Evolutionary conservation across 1,140 invertebrate species (phyloP).

Genomic region (Charaxes varanes): DNA sequence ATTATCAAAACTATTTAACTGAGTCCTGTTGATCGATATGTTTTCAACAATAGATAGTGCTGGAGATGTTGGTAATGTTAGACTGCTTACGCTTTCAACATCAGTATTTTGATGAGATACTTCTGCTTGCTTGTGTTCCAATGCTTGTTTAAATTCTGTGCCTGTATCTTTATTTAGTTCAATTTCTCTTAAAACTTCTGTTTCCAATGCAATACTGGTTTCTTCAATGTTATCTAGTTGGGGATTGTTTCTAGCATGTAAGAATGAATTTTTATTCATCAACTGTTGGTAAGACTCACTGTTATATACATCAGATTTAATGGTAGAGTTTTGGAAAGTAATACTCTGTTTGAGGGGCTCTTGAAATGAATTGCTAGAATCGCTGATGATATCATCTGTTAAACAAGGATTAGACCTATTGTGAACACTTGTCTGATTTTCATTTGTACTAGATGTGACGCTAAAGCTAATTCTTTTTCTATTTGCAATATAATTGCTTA

Average conservation of each 20-base stretch:
- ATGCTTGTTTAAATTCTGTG: not conserved
- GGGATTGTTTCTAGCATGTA: slow-evolving; percentile 6
- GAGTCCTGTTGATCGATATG: slow-evolving; percentile 44
- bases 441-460: slow-evolving; percentile 13
- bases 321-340: slow-evolving; percentile 31
- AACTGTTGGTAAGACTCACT: slow-evolving; percentile 54
- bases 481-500: slow-evolving; percentile 21
- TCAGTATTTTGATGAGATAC: slow-evolving; percentile 11
- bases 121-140: slow-evolving; percentile 9
- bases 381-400: slow-evolving; percentile 28
- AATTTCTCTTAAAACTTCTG: slow-evolving; percentile 2
- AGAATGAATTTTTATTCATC: slow-evolving; percentile 23
- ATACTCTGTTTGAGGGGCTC: slow-evolving; percentile 19
- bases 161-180: slow-evolving; percentile 4
- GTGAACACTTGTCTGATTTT: slow-evolving; percentile 11
- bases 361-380: slow-evolving; percentile 36
- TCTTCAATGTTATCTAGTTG: slow-evolving; percentile 41
- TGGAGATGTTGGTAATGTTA: slow-evolving; percentile 52
- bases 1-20: slow-evolving; percentile 26
- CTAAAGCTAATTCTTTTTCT: slow-evolving; percentile 29
- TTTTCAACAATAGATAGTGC: slow-evolving; percentile 61
- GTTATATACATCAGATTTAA: slow-evolving; percentile 41
- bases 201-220: slow-evolving; percentile 7
- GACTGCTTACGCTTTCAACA: slow-evolving; percentile 38
- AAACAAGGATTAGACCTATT: slow-evolving; percentile 17